Base-by-base conservation (phyloP, 1,140 invertebrate genomes). In the Drosophila mauritiana region DNA sequence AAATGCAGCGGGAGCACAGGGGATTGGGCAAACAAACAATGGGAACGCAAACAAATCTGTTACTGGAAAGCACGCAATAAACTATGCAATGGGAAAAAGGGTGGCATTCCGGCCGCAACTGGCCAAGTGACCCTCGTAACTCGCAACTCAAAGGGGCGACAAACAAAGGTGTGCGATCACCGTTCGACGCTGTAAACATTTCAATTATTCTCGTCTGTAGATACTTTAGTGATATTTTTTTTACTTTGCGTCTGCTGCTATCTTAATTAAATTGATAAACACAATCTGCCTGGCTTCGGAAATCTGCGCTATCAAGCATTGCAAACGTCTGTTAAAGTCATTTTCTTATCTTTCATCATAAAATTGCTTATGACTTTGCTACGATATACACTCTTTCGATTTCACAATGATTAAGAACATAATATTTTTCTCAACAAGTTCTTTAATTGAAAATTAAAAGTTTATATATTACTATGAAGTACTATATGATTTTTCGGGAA, bases 21-120 rank as follows among this genome's bases (percentile, higher is more conserved):
- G 51, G 49, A n/a, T 52, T 52, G 45, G 22, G 53, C 78, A 80
- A 80, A 40, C 74, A 88, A 86, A 86, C 83, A 88, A 88, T 80
- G 57, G 82, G 49, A 80, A 57, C 13, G 49, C 82, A 85, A 86
- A 81, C 73, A 80, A 86, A 86, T 86, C 83, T 68, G 65, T 78
- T 75, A 78, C 74, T 68, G 65, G 55, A 59, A 83, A 86, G 76
- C 83, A 86, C 63, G 83, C 83, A 79, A 69, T 86, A 88, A 83
- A 82, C 64, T 88, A 88, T 82, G 79, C 65, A 79, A 37, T 73
- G 67, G 68, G 51, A 49, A 48, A 64, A 49, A 45, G 59, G 49
- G 34, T 58, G 46, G 54, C 37, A 31, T 31, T 39, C 11, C 37
- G 15, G 31, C 52, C 5, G 25, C 15, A 39, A 37, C 31, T 73